Conservation (phyloP, 1,140 invertebrate species). For the Cecropterus lyciades region DNA sequence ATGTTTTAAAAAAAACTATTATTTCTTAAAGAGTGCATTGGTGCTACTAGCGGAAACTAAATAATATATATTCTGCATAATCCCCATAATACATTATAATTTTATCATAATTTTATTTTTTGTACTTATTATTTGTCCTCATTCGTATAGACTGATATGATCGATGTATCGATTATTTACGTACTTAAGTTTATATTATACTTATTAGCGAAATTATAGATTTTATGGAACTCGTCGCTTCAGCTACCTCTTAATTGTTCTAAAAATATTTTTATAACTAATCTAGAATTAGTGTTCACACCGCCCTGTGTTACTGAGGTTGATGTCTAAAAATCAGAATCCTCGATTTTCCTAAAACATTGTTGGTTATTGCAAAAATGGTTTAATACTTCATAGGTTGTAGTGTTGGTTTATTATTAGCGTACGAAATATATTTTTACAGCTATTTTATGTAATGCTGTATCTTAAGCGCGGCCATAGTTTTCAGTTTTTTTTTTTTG, state of each 20-base stretch:
- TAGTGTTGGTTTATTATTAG: conserved; percentile 58
- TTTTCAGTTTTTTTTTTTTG: conserved; percentile 47
- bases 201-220: conserved; percentile 50
- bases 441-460: conserved; percentile 61
- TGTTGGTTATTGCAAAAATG: conserved; percentile 64
- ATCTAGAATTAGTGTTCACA: conserved; percentile 50
- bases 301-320: conserved; percentile 52
- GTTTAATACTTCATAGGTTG: conserved; percentile 68
- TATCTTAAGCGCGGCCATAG: conserved; percentile 63
- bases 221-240: conserved; percentile 50
- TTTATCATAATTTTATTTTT: conserved; percentile 32
- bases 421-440: conserved; percentile 69
- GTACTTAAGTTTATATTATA: conserved; percentile 63
- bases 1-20: conserved; percentile 27
- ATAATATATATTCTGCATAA: conserved; percentile 42
- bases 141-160: conserved; percentile 33
- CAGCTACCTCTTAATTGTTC: conserved; percentile 76
- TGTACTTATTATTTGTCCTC: conserved; percentile 46
- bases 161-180: conserved; percentile 35
- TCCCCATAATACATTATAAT: conserved; percentile 31
- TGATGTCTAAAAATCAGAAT: conserved; percentile 50
- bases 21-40: conserved; percentile 49
- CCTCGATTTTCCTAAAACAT: conserved; percentile 68
- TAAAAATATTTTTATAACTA: conserved; percentile 76
- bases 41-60: conserved; percentile 61